These are phyloP conservation scores for Byasa hedistus DNA, from an alignment of 2,888 invertebrate genomes.

Conservation along the genomic window DNA sequence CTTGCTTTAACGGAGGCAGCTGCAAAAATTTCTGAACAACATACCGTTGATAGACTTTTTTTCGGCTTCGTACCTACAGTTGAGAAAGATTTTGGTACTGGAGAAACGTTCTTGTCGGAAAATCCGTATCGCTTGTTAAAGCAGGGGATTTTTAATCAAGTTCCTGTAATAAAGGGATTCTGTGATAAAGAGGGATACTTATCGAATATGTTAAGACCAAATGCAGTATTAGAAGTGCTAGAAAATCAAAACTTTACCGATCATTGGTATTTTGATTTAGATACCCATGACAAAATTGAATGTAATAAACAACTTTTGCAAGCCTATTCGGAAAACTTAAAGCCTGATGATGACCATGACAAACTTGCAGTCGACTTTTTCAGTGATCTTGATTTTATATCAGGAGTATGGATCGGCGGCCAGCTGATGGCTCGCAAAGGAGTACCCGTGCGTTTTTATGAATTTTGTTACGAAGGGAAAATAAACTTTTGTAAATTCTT, in stretches of 20 bases:
- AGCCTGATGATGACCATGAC: constrained; percentile 36
- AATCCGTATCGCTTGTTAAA: constrained; percentile 61
- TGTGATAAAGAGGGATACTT: constrained; percentile 68
- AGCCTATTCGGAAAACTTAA: constrained; percentile 13
- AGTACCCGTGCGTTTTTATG: constrained; percentile 42
- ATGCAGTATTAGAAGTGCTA: constrained; percentile 39
- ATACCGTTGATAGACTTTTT: constrained; percentile 37
- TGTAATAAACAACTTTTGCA: constrained; percentile 29
- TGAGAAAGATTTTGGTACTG: constrained; percentile 50
- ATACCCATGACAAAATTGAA: constrained; percentile 32
- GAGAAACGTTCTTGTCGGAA: constrained; percentile 45
- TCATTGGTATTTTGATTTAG: constrained; percentile 39
- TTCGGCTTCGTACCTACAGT: constrained; percentile 55
- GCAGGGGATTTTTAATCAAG: constrained; percentile 52
- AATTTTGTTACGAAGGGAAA: constrained; percentile 47
- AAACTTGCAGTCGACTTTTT: constrained; percentile 45
- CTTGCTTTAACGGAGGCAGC: constrained; percentile 35
- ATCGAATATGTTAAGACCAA: constrained; percentile 43
- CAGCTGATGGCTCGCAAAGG: constrained; percentile 36
- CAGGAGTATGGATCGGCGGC: constrained; percentile 42
- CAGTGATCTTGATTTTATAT: constrained; percentile 46
- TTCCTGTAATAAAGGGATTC: constrained; percentile 73
- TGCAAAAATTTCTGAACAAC: constrained; percentile 35
- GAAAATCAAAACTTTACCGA: constrained; percentile 39
- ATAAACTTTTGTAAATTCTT: constrained; percentile 38